Evolutionary conservation across 2,888 invertebrate species (phyloP).

Genomic region (Antheraea yamamai): DNA sequence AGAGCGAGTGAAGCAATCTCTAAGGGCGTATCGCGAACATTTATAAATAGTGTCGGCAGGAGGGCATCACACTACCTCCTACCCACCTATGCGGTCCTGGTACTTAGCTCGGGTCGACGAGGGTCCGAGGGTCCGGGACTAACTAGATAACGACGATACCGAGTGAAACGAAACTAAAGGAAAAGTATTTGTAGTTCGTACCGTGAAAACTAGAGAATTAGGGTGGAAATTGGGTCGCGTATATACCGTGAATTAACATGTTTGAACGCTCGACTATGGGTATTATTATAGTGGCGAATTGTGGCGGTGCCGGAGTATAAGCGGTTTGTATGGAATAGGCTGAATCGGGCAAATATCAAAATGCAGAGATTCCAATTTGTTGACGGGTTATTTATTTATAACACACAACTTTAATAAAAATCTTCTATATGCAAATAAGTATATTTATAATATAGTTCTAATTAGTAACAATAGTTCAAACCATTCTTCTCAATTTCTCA

Average conservation of each 20-base stretch:
- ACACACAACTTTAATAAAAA: background rate
- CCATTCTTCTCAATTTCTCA: too few species aligned
- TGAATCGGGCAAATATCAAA: background rate
- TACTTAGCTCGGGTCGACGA: conserved; percentile 74
- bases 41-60: conserved; percentile 62
- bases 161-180: conserved; percentile 75
- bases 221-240: conserved; percentile 64
- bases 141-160: conserved; percentile 80
- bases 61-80: conserved; percentile 54
- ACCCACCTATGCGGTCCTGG: conserved; percentile 63
- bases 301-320: background rate
- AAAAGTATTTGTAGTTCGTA: conserved; percentile 75
- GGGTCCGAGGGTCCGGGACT: conserved; percentile 76
- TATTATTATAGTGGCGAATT: conserved; percentile 5
- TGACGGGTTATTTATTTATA: background rate
- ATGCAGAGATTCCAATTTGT: background rate
- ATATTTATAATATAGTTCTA: too few species aligned
- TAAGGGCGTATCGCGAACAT: conserved; percentile 64
- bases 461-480: too few species aligned
- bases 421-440: background rate
- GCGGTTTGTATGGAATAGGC: background rate
- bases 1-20: conserved; percentile 65
- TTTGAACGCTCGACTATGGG: conserved; percentile 38
- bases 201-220: conserved; percentile 70
- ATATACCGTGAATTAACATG: conserved; percentile 63